Base-by-base conservation (phyloP, 2,797 vertebrate genomes). In the Merluccius polli region DNA sequence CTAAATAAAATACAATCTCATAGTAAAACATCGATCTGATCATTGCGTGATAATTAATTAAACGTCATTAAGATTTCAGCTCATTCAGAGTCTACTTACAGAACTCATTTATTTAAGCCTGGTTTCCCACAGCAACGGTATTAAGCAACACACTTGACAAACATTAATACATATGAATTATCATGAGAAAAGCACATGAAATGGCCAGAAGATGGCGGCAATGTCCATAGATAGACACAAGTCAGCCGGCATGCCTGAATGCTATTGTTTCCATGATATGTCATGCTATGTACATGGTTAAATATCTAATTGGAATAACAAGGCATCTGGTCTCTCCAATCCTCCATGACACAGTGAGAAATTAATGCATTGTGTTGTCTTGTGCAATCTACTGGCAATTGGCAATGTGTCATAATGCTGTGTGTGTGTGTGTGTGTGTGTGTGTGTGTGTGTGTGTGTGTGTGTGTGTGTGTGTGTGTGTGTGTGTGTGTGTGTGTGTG, bases 341-440 rank as follows among this genome's bases (percentile, higher is more conserved):
- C 59, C 59, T 65, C 59, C 59, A 65, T 65, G 63, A 31, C 30
- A 73, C n/a, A 29, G 10, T 65, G 72, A 75, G 70, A 41, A 38
- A 77, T 80, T 63, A 71, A 31, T 44, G 65, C 59, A 65, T 65
- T 65, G 59, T 65, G 59, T 27, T 65, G 59, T 65, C 59, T 65
- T 65, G 59, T 65, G 59, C 59, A 65, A 65, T 65, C 24, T 10
- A 65, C n/a, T 27, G 3, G 8, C 24, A 65, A 65, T 27, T 65
- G 59, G 10, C 59, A 24, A 65, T 65, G 9, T 21, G 59, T 27
- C 59, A 65, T 65, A 65, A 63, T 27, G 48, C 18, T 52, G 48
- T 52, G 48, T 52, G 48, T 52, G 48, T 52, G 18, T 68, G 65
- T 68, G 65, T 68, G 65, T 31, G 24, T 68, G 30, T 69, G 67